phyloP scores from a whole-genome alignment of 1,140 invertebrate species.

The Rhagoletis pomonella region DNA sequence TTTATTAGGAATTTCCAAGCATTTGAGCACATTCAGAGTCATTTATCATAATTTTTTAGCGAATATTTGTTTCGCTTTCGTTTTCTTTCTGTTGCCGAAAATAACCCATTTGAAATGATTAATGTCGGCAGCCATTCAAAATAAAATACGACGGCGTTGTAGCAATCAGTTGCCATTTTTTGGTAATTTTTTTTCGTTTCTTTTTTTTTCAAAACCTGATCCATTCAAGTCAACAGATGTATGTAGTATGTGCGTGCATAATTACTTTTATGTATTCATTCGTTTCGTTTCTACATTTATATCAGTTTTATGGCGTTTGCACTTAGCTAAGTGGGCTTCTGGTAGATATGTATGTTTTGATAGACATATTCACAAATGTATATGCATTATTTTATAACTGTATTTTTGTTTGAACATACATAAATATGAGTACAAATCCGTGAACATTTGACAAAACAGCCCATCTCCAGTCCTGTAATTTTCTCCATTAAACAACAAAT shows the following conservation, averaged over 20 bases:
- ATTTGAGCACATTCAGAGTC: not conserved
- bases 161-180: no score
- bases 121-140: not conserved
- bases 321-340: not conserved
- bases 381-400: not conserved
- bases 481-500: no score
- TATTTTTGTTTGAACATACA: no score
- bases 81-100: not conserved
- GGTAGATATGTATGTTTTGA: no score
- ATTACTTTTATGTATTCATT: not conserved
- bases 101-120: not conserved
- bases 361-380: constrained; percentile 6
- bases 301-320: not conserved
- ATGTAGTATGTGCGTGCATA: no score
- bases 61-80: not conserved
- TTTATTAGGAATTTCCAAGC: no score
- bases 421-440: no score
- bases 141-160: not conserved
- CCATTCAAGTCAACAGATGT: not conserved
- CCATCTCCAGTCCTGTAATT: no score
- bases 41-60: constrained; percentile 1
- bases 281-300: not conserved
- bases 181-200: not conserved
- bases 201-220: not conserved
- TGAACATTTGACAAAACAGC: no score